phyloP scores from a whole-genome alignment of 2,888 invertebrate species.

The Odontomyia ornata region DNA sequence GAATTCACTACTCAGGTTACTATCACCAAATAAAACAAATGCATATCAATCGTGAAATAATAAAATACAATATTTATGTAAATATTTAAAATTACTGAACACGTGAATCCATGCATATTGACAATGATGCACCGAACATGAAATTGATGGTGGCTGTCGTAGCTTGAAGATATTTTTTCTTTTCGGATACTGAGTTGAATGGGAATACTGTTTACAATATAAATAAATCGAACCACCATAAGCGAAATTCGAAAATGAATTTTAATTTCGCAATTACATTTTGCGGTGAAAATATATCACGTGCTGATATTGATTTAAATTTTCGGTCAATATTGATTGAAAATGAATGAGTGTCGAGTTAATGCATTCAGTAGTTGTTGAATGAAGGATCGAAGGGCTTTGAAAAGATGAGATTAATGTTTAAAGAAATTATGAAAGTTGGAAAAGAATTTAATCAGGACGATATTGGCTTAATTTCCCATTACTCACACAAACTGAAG shows the following conservation, averaged over 20 bases:
- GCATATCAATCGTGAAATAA: too few relatives aligned
- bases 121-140: neutral
- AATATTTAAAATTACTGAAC: neutral
- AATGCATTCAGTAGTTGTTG: too few relatives aligned
- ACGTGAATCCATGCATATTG: neutral
- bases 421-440: too few relatives aligned
- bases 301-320: conserved; percentile 8
- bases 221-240: neutral
- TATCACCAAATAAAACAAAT: too few relatives aligned
- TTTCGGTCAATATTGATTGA: neutral
- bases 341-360: neutral
- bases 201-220: neutral
- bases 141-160: neutral
- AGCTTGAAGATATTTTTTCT: neutral
- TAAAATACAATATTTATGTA: neutral
- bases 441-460: too few relatives aligned
- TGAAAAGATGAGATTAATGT: too few relatives aligned
- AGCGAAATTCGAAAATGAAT: conserved; percentile 5
- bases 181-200: neutral
- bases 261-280: conserved; percentile 39
- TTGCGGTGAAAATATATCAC: conserved; percentile 34
- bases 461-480: too few relatives aligned
- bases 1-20: too few relatives aligned
- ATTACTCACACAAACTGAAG: too few relatives aligned
- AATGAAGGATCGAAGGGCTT: too few relatives aligned